A percentile compares a stretch with the other conserved stretches of the same genome.
These are phyloP conservation scores for Myrmophylax atrothorax DNA, from an alignment of 2,113 vertebrate species.

Conservation along the genomic window DNA sequence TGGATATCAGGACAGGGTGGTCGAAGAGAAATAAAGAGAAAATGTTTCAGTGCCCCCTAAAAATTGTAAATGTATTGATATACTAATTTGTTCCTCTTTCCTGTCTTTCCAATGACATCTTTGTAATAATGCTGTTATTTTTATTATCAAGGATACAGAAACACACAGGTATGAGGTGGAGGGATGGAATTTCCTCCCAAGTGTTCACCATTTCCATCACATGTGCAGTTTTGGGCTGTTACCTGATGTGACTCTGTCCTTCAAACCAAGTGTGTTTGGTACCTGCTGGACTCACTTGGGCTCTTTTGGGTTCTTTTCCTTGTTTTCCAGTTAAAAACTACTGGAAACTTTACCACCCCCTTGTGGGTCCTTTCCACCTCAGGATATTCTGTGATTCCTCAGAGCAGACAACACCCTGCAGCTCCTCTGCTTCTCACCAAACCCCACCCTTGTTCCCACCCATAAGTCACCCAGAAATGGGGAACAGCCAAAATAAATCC, in stretches of 20 bases:
- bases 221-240: neutral
- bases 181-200: neutral
- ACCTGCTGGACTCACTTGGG: neutral
- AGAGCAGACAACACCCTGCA: neutral
- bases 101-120: neutral
- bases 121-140: neutral
- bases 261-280: neutral
- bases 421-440: neutral
- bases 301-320: neutral
- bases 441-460: neutral
- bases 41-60: neutral
- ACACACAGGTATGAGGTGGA: accelerated
- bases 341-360: neutral
- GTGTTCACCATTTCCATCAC: neutral
- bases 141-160: neutral
- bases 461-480: neutral
- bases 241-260: neutral
- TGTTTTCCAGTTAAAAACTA: neutral
- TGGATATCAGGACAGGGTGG: neutral
- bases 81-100: neutral
- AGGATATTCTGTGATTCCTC: neutral
- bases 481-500: neutral
- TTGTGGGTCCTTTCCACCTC: neutral
- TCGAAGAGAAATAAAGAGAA: neutral
- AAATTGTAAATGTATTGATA: neutral